phyloP scores from a whole-genome alignment of 2,113 vertebrate species.

The Brachypteracias leptosomus region DNA sequence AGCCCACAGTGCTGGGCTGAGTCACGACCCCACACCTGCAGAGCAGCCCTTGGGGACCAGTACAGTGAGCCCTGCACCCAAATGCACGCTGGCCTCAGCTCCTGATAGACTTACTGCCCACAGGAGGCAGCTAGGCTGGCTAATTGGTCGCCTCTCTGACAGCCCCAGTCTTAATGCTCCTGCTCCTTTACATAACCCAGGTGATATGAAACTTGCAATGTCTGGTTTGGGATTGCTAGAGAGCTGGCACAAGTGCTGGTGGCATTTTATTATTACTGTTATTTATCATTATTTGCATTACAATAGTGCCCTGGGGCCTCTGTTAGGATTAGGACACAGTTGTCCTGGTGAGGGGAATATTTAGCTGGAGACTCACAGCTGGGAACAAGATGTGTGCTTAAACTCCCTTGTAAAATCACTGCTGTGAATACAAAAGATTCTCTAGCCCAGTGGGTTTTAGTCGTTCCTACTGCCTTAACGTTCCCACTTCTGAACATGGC shows the following conservation, averaged over 20 bases:
- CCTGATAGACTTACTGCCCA: not conserved
- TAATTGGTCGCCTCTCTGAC: constrained; percentile 16
- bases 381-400: not conserved
- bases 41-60: not conserved
- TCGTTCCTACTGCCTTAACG: not conserved
- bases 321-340: not conserved
- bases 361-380: not conserved
- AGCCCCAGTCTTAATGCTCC: not conserved
- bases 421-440: not conserved
- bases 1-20: accelerated
- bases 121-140: not conserved
- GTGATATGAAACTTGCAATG: not conserved
- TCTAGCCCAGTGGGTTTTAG: not conserved
- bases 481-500: not conserved
- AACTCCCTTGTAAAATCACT: not conserved
- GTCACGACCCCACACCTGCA: accelerated
- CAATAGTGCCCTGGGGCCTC: not conserved
- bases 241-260: not conserved
- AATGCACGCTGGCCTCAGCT: accelerated
- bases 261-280: constrained; percentile 33
- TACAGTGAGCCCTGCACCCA: accelerated
- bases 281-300: constrained; percentile 61
- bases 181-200: not conserved
- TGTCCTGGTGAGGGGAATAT: not conserved
- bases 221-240: constrained; percentile 26